phyloP scores from a whole-genome alignment of 2,797 vertebrate species.

The Myioborus miniatus region DNA sequence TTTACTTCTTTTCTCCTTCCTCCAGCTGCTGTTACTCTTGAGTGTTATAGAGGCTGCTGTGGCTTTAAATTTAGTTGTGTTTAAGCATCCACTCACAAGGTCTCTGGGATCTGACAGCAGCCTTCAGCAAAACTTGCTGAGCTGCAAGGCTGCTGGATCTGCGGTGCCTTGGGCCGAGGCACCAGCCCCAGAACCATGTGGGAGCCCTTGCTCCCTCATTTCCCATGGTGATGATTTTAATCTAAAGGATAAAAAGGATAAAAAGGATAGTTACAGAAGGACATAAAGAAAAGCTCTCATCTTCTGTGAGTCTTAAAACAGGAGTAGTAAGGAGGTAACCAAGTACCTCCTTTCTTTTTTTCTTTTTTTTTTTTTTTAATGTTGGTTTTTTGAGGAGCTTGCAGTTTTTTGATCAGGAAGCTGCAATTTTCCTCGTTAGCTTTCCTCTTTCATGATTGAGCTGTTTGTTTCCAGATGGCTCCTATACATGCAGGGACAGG shows the following conservation, averaged over 20 bases:
- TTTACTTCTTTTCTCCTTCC: not conserved
- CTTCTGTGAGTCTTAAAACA: not conserved
- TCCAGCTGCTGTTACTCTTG: not conserved
- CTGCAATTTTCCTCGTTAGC: not conserved
- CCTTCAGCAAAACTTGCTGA: not conserved
- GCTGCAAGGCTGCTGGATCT: not conserved
- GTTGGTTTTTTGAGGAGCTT: rapidly evolving
- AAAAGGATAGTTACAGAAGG: not conserved
- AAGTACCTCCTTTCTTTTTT: not conserved
- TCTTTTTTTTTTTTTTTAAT: not conserved
- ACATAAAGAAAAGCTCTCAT: not conserved
- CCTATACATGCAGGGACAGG: not conserved
- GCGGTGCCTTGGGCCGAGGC: rapidly evolving
- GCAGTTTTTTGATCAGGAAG: not conserved
- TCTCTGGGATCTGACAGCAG: not conserved
- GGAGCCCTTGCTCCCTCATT: not conserved
- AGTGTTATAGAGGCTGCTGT: not conserved
- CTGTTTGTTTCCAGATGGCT: constrained; percentile 63
- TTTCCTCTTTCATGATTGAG: constrained; percentile 48
- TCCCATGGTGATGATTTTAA: not conserved
- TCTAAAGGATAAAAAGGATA: too few species aligned
- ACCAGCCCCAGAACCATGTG: not conserved
- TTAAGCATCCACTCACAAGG: rapidly evolving
- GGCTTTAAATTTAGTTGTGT: not conserved
- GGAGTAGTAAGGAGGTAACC: not conserved